Conservation (phyloP, 1,140 invertebrate species). For the Pectinophora gossypiella region DNA sequence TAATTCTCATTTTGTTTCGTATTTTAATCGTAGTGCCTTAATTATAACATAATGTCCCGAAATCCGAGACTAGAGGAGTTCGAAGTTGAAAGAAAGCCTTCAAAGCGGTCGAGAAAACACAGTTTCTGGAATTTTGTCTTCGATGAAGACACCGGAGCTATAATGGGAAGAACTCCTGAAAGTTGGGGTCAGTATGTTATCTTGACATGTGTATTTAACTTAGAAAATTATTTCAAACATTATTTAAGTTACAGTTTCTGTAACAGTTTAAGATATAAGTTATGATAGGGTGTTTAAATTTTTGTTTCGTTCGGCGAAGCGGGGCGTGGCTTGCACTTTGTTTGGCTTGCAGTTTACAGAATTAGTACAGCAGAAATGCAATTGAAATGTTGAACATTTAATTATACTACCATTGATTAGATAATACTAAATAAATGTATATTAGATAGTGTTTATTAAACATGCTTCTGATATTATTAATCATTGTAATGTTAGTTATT, state of each 20-base stretch:
- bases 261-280: neutral
- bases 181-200: constrained; percentile 83
- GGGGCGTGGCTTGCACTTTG: neutral
- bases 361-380: too few relatives aligned
- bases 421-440: too few relatives aligned
- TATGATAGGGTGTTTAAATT: neutral
- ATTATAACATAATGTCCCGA: constrained; percentile 26
- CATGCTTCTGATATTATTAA: too few relatives aligned
- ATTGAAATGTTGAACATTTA: too few relatives aligned
- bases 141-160: constrained; percentile 82
- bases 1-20: constrained; percentile 1
- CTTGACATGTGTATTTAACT: neutral
- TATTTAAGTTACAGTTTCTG: neutral
- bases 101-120: constrained; percentile 20
- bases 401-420: too few relatives aligned
- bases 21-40: constrained; percentile 5
- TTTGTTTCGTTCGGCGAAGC: neutral
- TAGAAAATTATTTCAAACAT: neutral
- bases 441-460: too few relatives aligned
- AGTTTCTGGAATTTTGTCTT: constrained; percentile 78
- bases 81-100: constrained; percentile 49
- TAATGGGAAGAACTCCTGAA: constrained; percentile 82
- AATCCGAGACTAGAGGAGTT: constrained; percentile 49
- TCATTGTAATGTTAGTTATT: too few relatives aligned
- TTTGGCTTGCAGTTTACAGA: neutral